These are phyloP conservation scores for Eucriotettix oculatus DNA, from an alignment of 2,888 invertebrate genomes.

Conservation along the genomic window DNA sequence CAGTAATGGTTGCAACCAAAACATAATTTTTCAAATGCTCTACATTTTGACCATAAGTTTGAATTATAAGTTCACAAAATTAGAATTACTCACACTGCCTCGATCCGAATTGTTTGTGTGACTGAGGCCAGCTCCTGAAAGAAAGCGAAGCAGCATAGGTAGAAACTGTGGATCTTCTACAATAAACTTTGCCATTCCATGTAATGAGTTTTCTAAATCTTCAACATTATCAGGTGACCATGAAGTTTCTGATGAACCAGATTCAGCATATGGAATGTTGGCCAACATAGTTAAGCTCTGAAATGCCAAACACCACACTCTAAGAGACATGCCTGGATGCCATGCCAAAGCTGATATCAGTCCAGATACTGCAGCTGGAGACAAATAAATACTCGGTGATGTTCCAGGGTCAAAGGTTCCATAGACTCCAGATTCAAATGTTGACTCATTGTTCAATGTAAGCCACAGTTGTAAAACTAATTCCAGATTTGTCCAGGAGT, in stretches of 20 bases:
- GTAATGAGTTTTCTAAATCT: slow-evolving; percentile 19
- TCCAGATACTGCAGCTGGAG: slow-evolving; percentile 44
- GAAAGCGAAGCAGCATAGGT: slow-evolving; percentile 45
- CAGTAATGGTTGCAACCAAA: too few species aligned
- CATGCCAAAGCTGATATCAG: slow-evolving; percentile 48
- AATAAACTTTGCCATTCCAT: slow-evolving; percentile 45
- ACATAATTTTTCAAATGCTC: too few species aligned
- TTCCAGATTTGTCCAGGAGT: slow-evolving; percentile 62
- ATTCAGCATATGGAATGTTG: slow-evolving; percentile 6
- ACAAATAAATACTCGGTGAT: slow-evolving; percentile 46
- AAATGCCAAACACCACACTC: slow-evolving; percentile 65
- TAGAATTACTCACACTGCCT: slow-evolving; percentile 29
- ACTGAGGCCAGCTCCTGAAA: slow-evolving; percentile 44
- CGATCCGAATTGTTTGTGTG: slow-evolving; percentile 28
- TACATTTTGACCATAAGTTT: too few species aligned
- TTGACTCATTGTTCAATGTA: slow-evolving; percentile 52
- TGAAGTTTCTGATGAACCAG: neutral
- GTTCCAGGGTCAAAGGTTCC: slow-evolving; percentile 36
- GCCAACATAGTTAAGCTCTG: slow-evolving; percentile 43
- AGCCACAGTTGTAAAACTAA: slow-evolving; percentile 75
- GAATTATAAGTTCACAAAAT: too few species aligned
- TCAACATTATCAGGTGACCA: slow-evolving; percentile 5
- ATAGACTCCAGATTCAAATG: slow-evolving; percentile 23
- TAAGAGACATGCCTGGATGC: slow-evolving; percentile 47
- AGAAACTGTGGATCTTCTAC: slow-evolving; percentile 49